Evolutionary conservation across 2,888 invertebrate species (phyloP), one percentile per base, ranked within the genome.

Genomic region (Lottia scabra): DNA sequence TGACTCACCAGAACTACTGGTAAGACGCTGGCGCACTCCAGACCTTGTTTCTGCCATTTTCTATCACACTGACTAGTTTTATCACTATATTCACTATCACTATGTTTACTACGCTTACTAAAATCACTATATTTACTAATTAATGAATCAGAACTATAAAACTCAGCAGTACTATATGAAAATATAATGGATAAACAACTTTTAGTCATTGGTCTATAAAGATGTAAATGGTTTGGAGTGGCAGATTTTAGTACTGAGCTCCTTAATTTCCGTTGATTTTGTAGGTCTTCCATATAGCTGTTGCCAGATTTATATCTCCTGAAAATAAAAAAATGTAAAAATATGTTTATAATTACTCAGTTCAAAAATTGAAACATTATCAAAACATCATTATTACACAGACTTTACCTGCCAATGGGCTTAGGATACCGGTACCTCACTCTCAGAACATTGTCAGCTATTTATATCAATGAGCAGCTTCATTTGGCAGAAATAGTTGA

Each of bases 131-230:
- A 38, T 43, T 12, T n/a, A 38, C 15, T 27, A 48, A 79, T 76
- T 78, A 85, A 81, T 67, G 83, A 84, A 78, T 85, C 82, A 65
- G 83, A 83, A 68, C 83, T 85, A 70, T 79, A 85, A 65, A 86
- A 85, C 74, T 85, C 84, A 10, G 84, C 84, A 65, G 82, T 70
- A 68, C 81, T 83, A 63, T 84, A 83, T 19, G 82, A 82, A 72
- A 85, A 86, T 68, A 85, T 78, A 67, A 80, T 78, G 43, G 82
- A 85, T 45, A 84, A 77, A 72, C 82, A 84, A 56, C 84, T 75
- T 81, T 85, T 85, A 75, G 83, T 83, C 84, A 85, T 85, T 78
- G 83, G 85, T 79, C 84, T 82, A 64, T 74, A 75, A 62, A 84
- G 77, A 75, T 85, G 83, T 45, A 86, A 74, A 68, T 79, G 38